Base-by-base conservation (phyloP, 2,888 invertebrate genomes). In the Argynnis bischoffii region DNA sequence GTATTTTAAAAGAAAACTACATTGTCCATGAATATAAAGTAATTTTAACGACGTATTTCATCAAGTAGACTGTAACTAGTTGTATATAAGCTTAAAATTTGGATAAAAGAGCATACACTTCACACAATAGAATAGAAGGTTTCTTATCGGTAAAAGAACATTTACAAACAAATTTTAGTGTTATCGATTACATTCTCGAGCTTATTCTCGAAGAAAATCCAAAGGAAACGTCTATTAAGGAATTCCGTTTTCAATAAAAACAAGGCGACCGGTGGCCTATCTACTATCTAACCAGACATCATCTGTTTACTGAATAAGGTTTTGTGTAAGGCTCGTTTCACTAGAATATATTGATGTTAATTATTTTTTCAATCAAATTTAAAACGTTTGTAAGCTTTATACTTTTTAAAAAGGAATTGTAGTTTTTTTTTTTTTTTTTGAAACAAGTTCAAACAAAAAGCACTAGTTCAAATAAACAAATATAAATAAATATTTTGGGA, bases 191-290 rank as follows among this genome's bases (percentile, higher is more conserved):
- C 31, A 60, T 57, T 54, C 57, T 11, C 51, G 18, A 35, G 56
- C 41, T 48, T 59, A 65, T 14, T 57, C 50, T 26, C 46, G 46
- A 59, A 31, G 59, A 59, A 14, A 65, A 57, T 64, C 46, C 46
- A 57, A 51, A 51, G 18, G 13, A 46, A 41, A 41, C 26, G 16
- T 21, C 50, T 35, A 41, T 21, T 26, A 53, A 65, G 53, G 57
- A 65, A 59, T 59, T 53, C 59, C 65, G 57, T 48, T 65, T 59
- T 46, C 47, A 53, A 59, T 59, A 65, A 65, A 57, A 65, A 59
- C 8, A 18, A 6, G 48, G 31, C 31, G 41, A 50, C 64, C 56
- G 51, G 57, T 57, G 21, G 51, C 55, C 48, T 64, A 55, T 55
- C 64, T 56, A 51, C 50, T 31, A 65, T 65, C 47, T 53, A 46